Evolutionary conservation across 1,140 invertebrate species (phyloP), one percentile per base, ranked within the genome.

Genomic region (Drosophila bocqueti): DNA sequence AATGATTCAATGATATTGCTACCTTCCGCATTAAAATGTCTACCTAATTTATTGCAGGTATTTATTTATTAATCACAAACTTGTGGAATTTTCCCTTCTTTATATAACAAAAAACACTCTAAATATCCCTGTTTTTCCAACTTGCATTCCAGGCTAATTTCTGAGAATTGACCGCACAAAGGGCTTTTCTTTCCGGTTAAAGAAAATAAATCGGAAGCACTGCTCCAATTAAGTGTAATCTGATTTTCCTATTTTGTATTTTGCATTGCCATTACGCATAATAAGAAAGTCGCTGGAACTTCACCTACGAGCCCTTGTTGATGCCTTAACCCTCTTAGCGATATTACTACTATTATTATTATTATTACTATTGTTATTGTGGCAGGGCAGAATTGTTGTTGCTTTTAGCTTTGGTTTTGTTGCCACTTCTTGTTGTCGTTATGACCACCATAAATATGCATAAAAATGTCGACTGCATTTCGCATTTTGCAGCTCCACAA

Each of bases 391-490:
- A 11, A 34, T 24, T 26, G 46, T 62, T 26, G 49, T 65, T 43
- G 40, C 54, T 50, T 46, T 66, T n/a, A 34, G 26, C 26, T 38
- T 34, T 54, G 42, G 36, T 34, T 54, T 40, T 47, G 52, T 15
- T 50, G 47, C 8, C 5, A 2, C 26, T 26, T 47, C 13, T 29
- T 54, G n/a, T 29, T 46, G 34, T 21, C 36, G 49, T 67, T 71
- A 71, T 71, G 65, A 40, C 69, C 79, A 85, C 82, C 79, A 85
- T 86, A 85, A 85, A 85, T 85, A 85, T 85, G 83, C 83, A 85
- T 85, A 85, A 87, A 85, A 85, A 86, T 87, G 83, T 85, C 83
- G 79, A 77, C 75, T 79, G 62, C 66, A 61, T 87, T 76, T 85
- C 79, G 83, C 83, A 86, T 85, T 86, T 75, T 67, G 68, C 68